phyloP scores from a whole-genome alignment of 2,113 vertebrate species.

The Sphaerodactylus townsendi region DNA sequence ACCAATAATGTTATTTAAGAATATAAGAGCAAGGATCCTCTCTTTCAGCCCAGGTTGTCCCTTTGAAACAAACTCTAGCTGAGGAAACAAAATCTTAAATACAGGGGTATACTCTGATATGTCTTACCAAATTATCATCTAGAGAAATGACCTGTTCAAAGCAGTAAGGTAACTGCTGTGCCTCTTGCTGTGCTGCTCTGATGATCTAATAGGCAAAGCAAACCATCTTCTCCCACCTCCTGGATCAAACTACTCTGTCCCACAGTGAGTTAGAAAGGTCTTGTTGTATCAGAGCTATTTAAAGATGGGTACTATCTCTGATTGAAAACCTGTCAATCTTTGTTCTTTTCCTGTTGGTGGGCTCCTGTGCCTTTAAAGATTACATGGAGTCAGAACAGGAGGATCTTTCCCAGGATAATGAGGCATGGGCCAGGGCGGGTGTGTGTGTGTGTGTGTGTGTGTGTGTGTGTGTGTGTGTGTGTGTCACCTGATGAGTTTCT shows the following conservation, averaged over 20 bases:
- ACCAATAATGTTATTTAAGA: neutral
- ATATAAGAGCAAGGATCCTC: rapidly evolving
- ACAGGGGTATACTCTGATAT: neutral
- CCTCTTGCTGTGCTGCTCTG: neutral
- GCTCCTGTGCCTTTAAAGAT: neutral
- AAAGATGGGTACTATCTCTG: neutral
- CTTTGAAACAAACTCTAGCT: neutral
- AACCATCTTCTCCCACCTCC: neutral
- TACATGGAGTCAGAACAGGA: neutral
- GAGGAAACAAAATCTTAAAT: neutral
- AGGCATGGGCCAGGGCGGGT: no score
- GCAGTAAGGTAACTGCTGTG: neutral
- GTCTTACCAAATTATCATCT: neutral
- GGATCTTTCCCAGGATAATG: neutral
- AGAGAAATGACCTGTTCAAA: neutral
- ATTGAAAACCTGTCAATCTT: neutral
- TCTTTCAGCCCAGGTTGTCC: neutral
- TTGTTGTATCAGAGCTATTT: neutral
- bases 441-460: no score
- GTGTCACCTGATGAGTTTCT: neutral
- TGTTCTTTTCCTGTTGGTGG: neutral
- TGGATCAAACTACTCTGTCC: neutral
- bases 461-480: no score
- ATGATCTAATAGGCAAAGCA: neutral
- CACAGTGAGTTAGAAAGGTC: neutral